phyloP scores from a whole-genome alignment of 1,140 invertebrate genomes.

The Cepaea nemoralis region DNA sequence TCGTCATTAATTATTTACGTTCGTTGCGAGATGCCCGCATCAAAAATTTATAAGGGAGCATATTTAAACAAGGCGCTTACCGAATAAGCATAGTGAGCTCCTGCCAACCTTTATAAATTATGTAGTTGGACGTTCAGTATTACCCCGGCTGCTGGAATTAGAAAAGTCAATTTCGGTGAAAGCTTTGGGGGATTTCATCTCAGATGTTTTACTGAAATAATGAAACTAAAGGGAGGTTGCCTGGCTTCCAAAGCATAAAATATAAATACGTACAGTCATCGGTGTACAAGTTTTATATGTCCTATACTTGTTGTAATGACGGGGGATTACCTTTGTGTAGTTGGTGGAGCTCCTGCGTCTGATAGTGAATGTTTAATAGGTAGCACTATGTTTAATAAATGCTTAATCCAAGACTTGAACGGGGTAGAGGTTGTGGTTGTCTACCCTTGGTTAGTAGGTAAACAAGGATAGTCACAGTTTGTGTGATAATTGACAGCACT shows the following conservation, averaged over 20 bases:
- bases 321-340: neutral
- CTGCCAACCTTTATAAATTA: constrained; percentile 34
- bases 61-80: constrained; percentile 40
- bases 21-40: constrained; percentile 34
- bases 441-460: no score
- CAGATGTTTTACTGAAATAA: constrained; percentile 39
- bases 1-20: constrained; percentile 26
- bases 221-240: constrained; percentile 23
- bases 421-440: no score
- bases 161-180: constrained; percentile 39
- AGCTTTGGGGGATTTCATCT: constrained; percentile 3
- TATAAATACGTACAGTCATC: neutral
- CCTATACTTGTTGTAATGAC: neutral
- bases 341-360: neutral
- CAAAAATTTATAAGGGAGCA: constrained; percentile 35
- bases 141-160: constrained; percentile 17
- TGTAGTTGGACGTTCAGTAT: constrained; percentile 27
- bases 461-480: no score
- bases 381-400: constrained; percentile 21
- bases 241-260: constrained; percentile 17
- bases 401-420: neutral
- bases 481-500: no score
- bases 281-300: constrained; percentile 28
- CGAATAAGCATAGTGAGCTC: constrained; percentile 33
- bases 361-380: neutral